Conservation (phyloP, 2,797 vertebrate species). For the Pogonophryne albipinna region DNA sequence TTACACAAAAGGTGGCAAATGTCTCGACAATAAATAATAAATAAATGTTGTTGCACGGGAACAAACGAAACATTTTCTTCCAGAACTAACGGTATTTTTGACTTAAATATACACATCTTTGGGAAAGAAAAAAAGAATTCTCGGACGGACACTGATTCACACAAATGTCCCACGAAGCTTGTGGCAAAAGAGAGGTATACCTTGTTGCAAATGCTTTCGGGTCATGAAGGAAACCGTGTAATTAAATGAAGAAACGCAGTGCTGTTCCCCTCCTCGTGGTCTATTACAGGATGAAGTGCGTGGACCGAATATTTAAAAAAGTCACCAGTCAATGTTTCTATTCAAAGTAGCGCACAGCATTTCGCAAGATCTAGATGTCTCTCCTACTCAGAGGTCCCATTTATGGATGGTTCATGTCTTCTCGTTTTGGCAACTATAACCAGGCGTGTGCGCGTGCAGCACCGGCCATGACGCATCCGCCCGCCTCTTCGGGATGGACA, state of each 20-base stretch:
- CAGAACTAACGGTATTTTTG: constrained; percentile 87
- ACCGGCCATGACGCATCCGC: constrained; percentile 72
- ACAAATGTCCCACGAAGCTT: constrained; percentile 91
- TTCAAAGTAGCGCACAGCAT: constrained; percentile 85
- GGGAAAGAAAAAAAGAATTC: constrained; percentile 85
- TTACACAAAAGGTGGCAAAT: constrained; percentile 98
- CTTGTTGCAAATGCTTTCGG: constrained; percentile 97
- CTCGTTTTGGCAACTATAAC: constrained; percentile 89
- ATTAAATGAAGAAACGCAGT: constrained; percentile 81
- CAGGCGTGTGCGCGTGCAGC: constrained; percentile 85
- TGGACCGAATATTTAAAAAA: constrained; percentile 67
- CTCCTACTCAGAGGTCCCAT: constrained; percentile 75
- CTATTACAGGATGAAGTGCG: constrained; percentile 64
- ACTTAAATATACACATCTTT: constrained; percentile 97
- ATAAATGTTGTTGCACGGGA: constrained; percentile 95
- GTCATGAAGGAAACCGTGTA: constrained; percentile 87
- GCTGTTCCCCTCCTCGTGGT: constrained; percentile 79
- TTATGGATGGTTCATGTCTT: constrained; percentile 71
- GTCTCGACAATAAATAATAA: constrained; percentile 99
- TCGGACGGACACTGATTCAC: constrained; percentile 92
- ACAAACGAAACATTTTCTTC: constrained; percentile 89
- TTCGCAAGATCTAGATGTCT: constrained; percentile 77
- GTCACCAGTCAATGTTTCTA: constrained; percentile 81
- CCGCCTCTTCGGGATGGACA: constrained; percentile 75
- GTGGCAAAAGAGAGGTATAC: constrained; percentile 98